These are phyloP conservation scores for Axis porcinus DNA, from an alignment of 2,113 vertebrate species.

Conservation along the genomic window DNA sequence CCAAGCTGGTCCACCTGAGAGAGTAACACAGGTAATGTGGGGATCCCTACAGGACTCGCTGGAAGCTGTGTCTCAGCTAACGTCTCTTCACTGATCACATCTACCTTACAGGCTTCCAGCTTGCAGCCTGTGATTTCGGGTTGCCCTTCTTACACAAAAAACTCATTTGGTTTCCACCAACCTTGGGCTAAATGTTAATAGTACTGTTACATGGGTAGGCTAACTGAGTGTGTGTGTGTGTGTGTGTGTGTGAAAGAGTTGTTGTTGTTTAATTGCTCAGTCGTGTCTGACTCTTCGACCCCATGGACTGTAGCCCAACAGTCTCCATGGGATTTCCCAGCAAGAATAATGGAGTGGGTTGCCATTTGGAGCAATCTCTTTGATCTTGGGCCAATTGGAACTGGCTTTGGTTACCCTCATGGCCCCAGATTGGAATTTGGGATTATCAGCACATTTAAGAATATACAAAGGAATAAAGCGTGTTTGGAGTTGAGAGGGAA, in stretches of 20 bases:
- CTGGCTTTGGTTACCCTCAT: neutral
- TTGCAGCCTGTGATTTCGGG: neutral
- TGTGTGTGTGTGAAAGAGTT: neutral
- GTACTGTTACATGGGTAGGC: neutral
- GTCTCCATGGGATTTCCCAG: neutral
- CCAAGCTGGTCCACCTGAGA: neutral
- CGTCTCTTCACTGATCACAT: neutral
- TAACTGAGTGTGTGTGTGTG: neutral
- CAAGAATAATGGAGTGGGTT: neutral
- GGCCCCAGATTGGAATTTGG: neutral
- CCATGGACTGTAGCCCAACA: neutral
- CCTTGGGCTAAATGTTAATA: neutral
- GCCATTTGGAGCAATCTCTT: neutral
- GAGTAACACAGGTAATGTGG: fast-evolving
- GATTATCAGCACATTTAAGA: neutral
- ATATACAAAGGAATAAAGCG: neutral
- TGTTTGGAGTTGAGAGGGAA: neutral
- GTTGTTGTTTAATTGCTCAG: neutral
- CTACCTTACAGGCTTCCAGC: fast-evolving
- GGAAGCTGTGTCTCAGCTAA: neutral
- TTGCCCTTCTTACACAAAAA: neutral
- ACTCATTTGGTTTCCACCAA: neutral
- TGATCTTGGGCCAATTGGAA: neutral
- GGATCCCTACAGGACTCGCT: neutral
- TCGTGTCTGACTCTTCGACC: neutral